These are phyloP conservation scores for Lepidocyrtoides sp. DNA, from an alignment of 2,888 invertebrate genomes.

Conservation along the genomic window DNA sequence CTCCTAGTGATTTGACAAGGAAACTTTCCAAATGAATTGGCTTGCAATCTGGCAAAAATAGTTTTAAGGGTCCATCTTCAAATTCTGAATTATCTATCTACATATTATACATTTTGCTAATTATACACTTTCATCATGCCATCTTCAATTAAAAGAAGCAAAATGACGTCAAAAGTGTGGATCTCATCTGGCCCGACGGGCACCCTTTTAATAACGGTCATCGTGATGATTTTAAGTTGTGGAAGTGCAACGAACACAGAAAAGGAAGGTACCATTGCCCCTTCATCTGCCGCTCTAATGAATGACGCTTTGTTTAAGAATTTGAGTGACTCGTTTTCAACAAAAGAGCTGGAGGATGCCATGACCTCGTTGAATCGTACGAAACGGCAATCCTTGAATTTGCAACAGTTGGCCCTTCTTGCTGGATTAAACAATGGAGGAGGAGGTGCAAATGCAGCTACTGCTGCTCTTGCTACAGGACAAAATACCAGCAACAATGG, in stretches of 20 bases:
- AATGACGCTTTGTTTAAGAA: constrained; percentile 64
- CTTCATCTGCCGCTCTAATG: constrained; percentile 1
- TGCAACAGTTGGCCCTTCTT: constrained; percentile 61
- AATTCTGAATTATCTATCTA: constrained; percentile 33
- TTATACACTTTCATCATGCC: not conserved
- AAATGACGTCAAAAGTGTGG: constrained; percentile 36
- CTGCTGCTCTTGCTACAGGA: constrained; percentile 1
- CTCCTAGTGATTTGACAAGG: not conserved
- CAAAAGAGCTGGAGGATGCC: constrained; percentile 60
- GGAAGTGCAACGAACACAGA: not conserved
- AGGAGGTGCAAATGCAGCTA: not conserved
- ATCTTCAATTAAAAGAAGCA: constrained; percentile 1
- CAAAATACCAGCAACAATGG: constrained; percentile 39
- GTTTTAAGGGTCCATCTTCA: not conserved
- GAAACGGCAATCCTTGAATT: constrained; percentile 66
- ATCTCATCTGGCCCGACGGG: constrained; percentile 59
- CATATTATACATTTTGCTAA: not conserved
- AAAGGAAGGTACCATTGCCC: not conserved
- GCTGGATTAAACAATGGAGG: constrained; percentile 40
- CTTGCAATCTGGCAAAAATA: constrained; percentile 21
- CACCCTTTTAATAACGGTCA: not conserved
- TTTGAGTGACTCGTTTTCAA: constrained; percentile 64
- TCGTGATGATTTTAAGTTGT: constrained; percentile 11
- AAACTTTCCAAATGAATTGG: constrained; percentile 41
- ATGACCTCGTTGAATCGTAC: constrained; percentile 68